Conservation (phyloP, 1,140 invertebrate genomes). For the Drosophila tropicalis region DNA sequence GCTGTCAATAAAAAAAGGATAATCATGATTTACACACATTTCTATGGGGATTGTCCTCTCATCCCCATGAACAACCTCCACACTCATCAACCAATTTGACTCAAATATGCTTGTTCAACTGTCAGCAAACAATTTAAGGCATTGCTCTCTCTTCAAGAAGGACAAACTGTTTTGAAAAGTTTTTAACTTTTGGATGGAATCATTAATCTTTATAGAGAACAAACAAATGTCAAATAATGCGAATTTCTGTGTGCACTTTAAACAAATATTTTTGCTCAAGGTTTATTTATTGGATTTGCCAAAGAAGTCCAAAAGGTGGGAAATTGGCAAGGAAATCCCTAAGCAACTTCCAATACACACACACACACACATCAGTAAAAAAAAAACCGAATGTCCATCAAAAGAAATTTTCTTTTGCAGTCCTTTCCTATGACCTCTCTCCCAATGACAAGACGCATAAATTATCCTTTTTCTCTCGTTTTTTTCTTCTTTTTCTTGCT, state of each 20-base stretch:
- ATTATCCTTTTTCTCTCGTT: conserved; percentile 64
- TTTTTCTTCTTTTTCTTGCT: neutral
- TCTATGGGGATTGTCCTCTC: neutral
- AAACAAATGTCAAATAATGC: conserved; percentile 54
- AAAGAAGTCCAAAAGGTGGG: neutral
- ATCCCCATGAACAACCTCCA: neutral
- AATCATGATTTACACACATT: conserved; percentile 70
- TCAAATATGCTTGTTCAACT: conserved; percentile 56
- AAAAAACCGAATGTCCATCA: conserved; percentile 62
- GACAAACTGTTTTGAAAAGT: conserved; percentile 41
- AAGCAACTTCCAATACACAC: conserved; percentile 34
- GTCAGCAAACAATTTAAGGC: conserved; percentile 47
- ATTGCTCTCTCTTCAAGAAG: conserved; percentile 34
- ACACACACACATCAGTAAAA: neutral
- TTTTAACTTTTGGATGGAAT: conserved; percentile 2
- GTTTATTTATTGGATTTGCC: conserved; percentile 71
- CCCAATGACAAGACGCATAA: conserved; percentile 59
- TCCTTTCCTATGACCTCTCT: neutral
- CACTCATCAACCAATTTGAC: conserved; percentile 8
- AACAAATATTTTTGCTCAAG: conserved; percentile 66
- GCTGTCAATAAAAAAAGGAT: conserved; percentile 47
- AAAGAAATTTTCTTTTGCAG: conserved; percentile 34
- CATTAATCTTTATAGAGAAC: conserved; percentile 68
- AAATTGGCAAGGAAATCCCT: conserved; percentile 34
- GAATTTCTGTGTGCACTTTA: conserved; percentile 17